A percentile compares a stretch with the other conserved stretches of the same genome.
Conservation (phyloP, 2,797 vertebrate species). For the Borostomias antarcticus region DNA sequence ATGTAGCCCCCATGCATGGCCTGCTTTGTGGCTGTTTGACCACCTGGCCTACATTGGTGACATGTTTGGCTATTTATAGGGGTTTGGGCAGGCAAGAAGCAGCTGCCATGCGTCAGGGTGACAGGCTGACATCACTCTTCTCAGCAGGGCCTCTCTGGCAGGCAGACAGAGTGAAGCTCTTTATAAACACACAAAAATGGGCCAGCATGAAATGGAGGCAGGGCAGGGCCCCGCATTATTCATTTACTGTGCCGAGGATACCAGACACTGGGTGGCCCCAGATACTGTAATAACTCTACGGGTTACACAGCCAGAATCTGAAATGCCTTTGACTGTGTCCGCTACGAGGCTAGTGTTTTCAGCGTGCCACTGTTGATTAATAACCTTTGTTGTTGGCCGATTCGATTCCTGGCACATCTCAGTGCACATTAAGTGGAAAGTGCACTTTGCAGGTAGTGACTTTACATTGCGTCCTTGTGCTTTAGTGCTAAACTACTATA, state of each 20-base stretch:
- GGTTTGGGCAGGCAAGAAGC: constrained; percentile 69
- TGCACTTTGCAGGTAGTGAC: background rate
- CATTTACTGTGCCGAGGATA: background rate
- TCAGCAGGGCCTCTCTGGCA: constrained; percentile 72
- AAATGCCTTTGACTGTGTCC: background rate
- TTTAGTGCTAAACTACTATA: background rate
- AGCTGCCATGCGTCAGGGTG: constrained; percentile 74
- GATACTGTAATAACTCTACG: background rate
- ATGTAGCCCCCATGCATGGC: constrained; percentile 42
- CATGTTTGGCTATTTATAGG: constrained; percentile 74
- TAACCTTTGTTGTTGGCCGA: background rate
- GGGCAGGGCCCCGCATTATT: background rate
- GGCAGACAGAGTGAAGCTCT: constrained; percentile 63
- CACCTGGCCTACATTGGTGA: constrained; percentile 76
- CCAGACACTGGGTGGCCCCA: background rate
- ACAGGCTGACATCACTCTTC: constrained; percentile 74
- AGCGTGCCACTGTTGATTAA: background rate
- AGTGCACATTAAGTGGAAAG: too few relatives aligned
- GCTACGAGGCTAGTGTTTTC: background rate
- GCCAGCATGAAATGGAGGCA: background rate
- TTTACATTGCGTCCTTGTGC: background rate
- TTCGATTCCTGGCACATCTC: background rate
- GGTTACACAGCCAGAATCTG: background rate
- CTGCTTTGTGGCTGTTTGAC: constrained; percentile 72
- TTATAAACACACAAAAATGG: constrained; percentile 29